A percentile compares a stretch with the other conserved stretches of the same genome.
Conservation (phyloP, 2,113 vertebrate genomes). For the Dasyurus viverrinus region DNA sequence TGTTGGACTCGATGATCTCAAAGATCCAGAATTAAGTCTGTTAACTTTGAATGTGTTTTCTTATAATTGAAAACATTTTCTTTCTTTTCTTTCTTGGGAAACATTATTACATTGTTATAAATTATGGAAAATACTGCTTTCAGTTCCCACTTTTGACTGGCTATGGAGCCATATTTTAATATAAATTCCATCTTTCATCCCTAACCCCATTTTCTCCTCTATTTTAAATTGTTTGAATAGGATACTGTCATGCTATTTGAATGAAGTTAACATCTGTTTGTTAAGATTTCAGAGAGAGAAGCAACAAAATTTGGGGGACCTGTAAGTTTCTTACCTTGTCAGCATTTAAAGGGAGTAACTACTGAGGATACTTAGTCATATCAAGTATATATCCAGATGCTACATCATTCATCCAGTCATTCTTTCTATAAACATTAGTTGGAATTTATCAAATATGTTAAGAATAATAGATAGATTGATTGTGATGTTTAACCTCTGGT, state of each 20-base stretch:
- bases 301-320: not conserved
- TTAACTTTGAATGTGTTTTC: not conserved
- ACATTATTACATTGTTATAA: not conserved
- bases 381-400: not conserved
- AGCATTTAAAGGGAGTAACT: constrained; percentile 10
- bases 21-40: not conserved
- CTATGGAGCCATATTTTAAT: not conserved
- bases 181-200: not conserved
- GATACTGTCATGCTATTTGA: not conserved
- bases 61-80: not conserved
- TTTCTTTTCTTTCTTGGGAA: not conserved
- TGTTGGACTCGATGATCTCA: not conserved
- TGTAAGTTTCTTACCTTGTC: not conserved
- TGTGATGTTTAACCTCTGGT: too few species aligned
- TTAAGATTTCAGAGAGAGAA: not conserved
- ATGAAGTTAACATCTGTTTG: not conserved
- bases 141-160: not conserved
- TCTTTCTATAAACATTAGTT: not conserved
- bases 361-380: not conserved
- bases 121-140: not conserved
- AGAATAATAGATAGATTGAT: too few species aligned
- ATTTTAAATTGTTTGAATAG: not conserved
- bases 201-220: not conserved
- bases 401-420: not conserved
- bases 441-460: not conserved